phyloP scores from a whole-genome alignment of 1,140 invertebrate species.

The Orius insidiosus region DNA sequence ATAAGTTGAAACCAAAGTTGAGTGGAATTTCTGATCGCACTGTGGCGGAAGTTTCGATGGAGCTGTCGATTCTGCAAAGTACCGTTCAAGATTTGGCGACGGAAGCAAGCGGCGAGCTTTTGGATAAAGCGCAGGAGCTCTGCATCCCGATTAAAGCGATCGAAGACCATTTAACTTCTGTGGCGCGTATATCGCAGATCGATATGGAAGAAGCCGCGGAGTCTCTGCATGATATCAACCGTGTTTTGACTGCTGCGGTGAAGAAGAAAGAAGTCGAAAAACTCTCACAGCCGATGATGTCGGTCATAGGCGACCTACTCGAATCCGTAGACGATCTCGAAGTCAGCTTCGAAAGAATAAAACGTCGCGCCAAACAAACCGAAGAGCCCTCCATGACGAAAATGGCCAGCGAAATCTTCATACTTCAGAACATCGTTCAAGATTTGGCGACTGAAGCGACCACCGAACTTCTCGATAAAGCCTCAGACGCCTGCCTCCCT shows the following conservation, averaged over 20 bases:
- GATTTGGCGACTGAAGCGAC: conserved; percentile 7
- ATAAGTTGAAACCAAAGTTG: not conserved
- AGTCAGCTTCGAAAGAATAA: conserved; percentile 1
- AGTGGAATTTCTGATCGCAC: not conserved
- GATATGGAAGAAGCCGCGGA: not conserved
- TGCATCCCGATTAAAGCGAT: conserved; percentile 7
- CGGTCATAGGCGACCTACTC: conserved; percentile 4
- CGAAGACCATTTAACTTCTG: not conserved
- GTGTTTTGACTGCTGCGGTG: not conserved
- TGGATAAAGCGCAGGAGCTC: conserved; percentile 4
- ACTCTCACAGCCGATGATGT: conserved; percentile 5
- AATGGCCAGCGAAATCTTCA: conserved; percentile 4
- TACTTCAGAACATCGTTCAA: conserved; percentile 8
- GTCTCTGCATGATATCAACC: conserved; percentile 2
- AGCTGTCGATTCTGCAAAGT: conserved; percentile 7
- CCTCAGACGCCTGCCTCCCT: conserved; percentile 4
- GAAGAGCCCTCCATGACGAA: not conserved
- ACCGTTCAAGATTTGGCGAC: conserved; percentile 3
- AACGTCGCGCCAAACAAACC: not conserved
- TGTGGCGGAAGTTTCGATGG: conserved; percentile 1
- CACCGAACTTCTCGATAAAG: not conserved
- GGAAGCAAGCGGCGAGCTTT: conserved; percentile 5
- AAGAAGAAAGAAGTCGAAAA: conserved; percentile 8
- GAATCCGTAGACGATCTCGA: conserved; percentile 4
- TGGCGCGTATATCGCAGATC: not conserved